Base-by-base conservation (phyloP, 2,888 invertebrate genomes). In the Falcaria lacertinaria region DNA sequence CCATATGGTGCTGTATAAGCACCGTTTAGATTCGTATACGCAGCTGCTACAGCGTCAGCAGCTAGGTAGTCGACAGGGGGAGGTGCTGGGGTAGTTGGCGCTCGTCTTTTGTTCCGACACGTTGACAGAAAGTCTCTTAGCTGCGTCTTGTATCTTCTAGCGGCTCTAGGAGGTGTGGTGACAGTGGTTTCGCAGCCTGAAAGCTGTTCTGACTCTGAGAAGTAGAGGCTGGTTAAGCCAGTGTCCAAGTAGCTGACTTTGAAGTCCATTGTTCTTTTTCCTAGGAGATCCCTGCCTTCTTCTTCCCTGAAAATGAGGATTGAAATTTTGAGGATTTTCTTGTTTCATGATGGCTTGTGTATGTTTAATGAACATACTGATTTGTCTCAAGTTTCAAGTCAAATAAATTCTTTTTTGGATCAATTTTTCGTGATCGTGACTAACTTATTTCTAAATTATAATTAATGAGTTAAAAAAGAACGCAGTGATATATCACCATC, bases 221-320 rank as follows among this genome's bases (percentile, higher is more conserved):
- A 96, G 85, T 97, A 97, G 43, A 95, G 93, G 69, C 96, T 97
- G 13, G 97, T 96, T 52, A 98, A 90, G 13, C 97, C 97, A 0
- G 97, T 97, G 76, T 98, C 98, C 67, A 98, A 91, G 85, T 99
- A 99, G 76, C 98, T 98, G 43, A 97, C 97, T 91, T 99, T 98
- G 85, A 98, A 99, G 85, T 99, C 98, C 96, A 98, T 98, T 4
- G 98, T 99, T 54, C 99, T 92, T 83, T 99, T 99, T 28, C 98
- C 98, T 39, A 99, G 91, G 48, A 99, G 90, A 84, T 99, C 99
- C 54, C 97, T 93, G 8, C 99, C 99, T 90, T 99, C 99, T 84
- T 99, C 99, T 78, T 99, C 99, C 93, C 97, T 98, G 83, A 33
- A 89, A 80, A 40, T 42, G 33, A 33, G 40, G 7, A 11, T 28